phyloP scores from a whole-genome alignment of 2,113 vertebrate species.

The Cynocephalus volans region DNA sequence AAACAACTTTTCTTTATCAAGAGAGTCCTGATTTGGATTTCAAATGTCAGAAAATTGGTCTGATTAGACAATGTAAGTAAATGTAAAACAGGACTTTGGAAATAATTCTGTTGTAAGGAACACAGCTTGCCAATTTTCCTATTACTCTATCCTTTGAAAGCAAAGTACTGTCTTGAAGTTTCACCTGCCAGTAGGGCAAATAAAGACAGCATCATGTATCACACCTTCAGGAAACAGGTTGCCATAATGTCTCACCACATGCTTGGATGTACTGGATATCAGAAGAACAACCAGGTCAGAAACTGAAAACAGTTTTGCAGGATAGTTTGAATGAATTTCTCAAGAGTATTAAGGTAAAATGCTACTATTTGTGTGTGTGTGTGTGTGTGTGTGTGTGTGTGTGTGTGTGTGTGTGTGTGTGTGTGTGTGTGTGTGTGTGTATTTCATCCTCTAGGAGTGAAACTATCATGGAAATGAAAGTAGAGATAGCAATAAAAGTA shows the following conservation, averaged over 20 bases:
- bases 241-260: not conserved
- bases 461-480: constrained; percentile 27
- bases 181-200: not conserved
- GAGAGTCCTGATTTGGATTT: not conserved
- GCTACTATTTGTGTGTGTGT: not conserved
- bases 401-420: not conserved
- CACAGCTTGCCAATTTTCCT: not conserved
- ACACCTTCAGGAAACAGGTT: not conserved
- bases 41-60: not conserved
- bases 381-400: not conserved
- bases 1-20: constrained; percentile 3
- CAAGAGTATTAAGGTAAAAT: constrained; percentile 66
- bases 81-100: not conserved
- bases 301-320: constrained; percentile 68
- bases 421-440: not conserved
- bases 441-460: constrained; percentile 46
- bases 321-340: constrained; percentile 34
- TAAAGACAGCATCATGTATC: not conserved
- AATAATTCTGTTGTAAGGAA: not conserved
- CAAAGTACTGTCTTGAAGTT: not conserved
- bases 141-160: constrained; percentile 4
- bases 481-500: constrained; percentile 12
- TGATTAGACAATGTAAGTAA: constrained; percentile 4
- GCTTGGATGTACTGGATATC: not conserved
- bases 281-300: not conserved